phyloP scores from a whole-genome alignment of 2,888 invertebrate species.

The Strigamia crassipes region DNA sequence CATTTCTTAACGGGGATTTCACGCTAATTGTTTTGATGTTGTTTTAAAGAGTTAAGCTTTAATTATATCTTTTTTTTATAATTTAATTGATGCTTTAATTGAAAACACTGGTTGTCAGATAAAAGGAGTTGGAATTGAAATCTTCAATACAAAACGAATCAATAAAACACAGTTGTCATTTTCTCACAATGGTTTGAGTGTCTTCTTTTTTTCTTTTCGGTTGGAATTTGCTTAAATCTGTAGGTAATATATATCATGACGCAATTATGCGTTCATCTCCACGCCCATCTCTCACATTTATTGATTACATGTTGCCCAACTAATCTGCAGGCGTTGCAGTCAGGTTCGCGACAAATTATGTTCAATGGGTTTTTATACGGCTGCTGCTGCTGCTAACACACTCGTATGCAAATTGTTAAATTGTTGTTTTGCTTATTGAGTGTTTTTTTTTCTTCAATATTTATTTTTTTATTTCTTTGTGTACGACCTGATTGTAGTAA shows the following conservation, averaged over 20 bases:
- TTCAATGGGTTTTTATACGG: background rate
- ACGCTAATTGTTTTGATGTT: no score
- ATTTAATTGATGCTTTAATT: background rate
- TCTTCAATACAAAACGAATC: background rate
- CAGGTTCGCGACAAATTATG: background rate
- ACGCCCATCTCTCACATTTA: background rate
- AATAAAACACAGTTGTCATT: background rate
- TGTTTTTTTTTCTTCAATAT: background rate
- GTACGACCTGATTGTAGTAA: background rate
- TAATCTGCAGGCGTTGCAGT: conserved; percentile 14
- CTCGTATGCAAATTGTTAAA: background rate
- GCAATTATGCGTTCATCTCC: background rate
- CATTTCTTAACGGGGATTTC: no score
- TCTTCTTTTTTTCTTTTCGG: background rate
- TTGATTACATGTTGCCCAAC: conserved; percentile 8
- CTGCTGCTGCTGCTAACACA: background rate
- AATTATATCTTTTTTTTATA: background rate
- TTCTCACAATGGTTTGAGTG: background rate
- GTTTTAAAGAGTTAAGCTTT: background rate
- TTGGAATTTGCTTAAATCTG: background rate
- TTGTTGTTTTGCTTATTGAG: background rate
- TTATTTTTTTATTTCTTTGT: background rate
- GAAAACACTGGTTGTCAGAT: background rate
- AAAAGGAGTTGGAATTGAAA: background rate
- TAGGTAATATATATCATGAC: background rate